Evolutionary conservation across 1,140 invertebrate genomes (phyloP).

Genomic region (Oedothorax gibbosus): DNA sequence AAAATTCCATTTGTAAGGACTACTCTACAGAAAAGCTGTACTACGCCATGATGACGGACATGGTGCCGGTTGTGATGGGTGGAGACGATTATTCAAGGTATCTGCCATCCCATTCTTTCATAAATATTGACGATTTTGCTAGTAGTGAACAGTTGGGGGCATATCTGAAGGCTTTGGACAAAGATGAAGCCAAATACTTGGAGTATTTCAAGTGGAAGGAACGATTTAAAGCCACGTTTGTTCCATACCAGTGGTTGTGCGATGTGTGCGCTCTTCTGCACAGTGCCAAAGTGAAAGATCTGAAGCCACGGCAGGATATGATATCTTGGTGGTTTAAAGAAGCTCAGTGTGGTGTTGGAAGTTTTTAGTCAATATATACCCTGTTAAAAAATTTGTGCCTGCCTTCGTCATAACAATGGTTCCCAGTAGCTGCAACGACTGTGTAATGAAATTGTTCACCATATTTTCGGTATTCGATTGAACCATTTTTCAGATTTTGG

Average conservation of each 20-base stretch:
- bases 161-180: not conserved
- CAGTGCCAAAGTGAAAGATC: too few relatives aligned
- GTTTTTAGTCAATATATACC: not conserved
- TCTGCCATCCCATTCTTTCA: conserved; percentile 62
- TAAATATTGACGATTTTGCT: conserved; percentile 56
- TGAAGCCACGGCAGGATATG: not conserved
- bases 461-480: too few relatives aligned
- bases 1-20: conserved; percentile 68
- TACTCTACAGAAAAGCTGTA: conserved; percentile 68
- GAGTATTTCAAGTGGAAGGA: conserved; percentile 45
- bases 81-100: conserved; percentile 64
- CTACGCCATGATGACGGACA: conserved; percentile 63
- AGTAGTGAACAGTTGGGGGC: conserved; percentile 61
- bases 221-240: not conserved
- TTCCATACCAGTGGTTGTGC: conserved; percentile 35
- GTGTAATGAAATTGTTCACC: too few relatives aligned
- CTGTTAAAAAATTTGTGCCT: too few relatives aligned
- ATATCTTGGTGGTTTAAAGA: conserved; percentile 38
- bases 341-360: not conserved
- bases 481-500: too few relatives aligned
- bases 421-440: too few relatives aligned
- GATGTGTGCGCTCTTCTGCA: conserved; percentile 36
- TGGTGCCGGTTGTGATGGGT: conserved; percentile 69
- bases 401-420: too few relatives aligned
- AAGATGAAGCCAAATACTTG: conserved; percentile 11